phyloP scores from a whole-genome alignment of 2,888 invertebrate genomes.

The Carabus problematicus region DNA sequence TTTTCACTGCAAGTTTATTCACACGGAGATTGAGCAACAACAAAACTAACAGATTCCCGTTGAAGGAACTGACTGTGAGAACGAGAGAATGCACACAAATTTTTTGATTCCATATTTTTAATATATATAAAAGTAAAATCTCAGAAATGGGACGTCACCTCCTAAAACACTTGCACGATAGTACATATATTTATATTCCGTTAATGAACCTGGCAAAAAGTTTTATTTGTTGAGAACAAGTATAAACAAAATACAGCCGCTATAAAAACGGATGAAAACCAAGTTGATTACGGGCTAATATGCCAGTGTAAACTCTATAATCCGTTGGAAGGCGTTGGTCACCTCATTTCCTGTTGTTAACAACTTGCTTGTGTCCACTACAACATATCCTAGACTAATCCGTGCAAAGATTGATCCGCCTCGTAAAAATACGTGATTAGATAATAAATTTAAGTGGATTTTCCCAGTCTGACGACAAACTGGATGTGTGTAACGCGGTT shows the following conservation, averaged over 20 bases:
- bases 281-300: background rate
- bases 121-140: no score
- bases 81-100: no score
- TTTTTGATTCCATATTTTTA: no score
- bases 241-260: no score
- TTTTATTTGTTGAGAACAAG: no score
- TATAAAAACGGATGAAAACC: no score
- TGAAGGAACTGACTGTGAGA: background rate
- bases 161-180: no score
- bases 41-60: background rate
- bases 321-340: conserved; percentile 1
- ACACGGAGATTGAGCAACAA: background rate
- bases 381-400: conserved; percentile 25
- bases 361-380: conserved; percentile 10
- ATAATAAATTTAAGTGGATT: conserved; percentile 43
- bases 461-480: conserved; percentile 13
- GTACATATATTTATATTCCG: no score
- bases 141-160: no score
- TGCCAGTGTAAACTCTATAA: conserved; percentile 1
- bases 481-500: conserved; percentile 33
- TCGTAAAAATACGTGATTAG: conserved; percentile 41
- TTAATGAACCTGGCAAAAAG: no score
- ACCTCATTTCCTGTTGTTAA: conserved; percentile 28
- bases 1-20: conserved; percentile 8
- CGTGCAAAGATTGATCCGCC: conserved; percentile 30